These are phyloP conservation scores for Acanthisitta chloris DNA, from an alignment of 2,113 vertebrate species.

Conservation along the genomic window DNA sequence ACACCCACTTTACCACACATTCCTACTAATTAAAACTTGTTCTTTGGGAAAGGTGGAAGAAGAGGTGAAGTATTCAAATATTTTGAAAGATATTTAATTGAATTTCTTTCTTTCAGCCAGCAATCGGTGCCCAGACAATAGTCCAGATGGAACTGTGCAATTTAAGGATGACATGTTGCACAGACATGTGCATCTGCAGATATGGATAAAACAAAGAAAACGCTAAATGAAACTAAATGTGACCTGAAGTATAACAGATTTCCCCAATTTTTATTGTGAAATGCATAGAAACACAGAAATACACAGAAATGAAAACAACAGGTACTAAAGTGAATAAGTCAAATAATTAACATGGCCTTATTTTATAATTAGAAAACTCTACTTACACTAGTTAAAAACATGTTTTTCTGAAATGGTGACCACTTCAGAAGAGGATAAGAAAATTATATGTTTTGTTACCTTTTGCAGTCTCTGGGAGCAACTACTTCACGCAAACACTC, in stretches of 20 bases:
- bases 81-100: neutral
- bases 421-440: neutral
- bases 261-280: neutral
- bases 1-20: neutral
- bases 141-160: neutral
- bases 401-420: neutral
- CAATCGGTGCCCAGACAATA: neutral
- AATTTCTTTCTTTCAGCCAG: neutral
- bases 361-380: neutral
- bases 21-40: neutral
- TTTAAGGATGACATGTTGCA: neutral
- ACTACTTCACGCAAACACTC: neutral
- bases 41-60: neutral
- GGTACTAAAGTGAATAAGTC: neutral
- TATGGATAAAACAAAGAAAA: neutral
- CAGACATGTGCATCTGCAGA: neutral
- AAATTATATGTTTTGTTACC: neutral
- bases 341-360: neutral
- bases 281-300: neutral
- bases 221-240: neutral
- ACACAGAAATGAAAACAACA: neutral
- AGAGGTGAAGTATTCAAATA: neutral
- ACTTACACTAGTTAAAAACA: neutral
- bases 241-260: neutral
- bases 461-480: neutral